A percentile compares a stretch with the other conserved stretches of the same genome.
Evolutionary conservation across 2,797 vertebrate genomes (phyloP).

Genomic region (Bufotes viridis): DNA sequence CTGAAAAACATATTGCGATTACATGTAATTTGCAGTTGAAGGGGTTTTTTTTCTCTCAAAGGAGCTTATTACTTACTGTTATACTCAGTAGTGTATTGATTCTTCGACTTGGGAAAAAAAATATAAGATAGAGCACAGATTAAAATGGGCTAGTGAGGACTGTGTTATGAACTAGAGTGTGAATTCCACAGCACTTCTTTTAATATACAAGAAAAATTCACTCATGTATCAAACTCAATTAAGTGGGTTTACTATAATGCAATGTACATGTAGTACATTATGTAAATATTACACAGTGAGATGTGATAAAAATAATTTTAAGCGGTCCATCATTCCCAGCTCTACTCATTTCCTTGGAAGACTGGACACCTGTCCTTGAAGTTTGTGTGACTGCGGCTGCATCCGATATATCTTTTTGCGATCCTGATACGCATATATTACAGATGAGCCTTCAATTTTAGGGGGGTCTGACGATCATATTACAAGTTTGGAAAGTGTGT

Average conservation of each 20-base stretch:
- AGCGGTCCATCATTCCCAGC: too few relatives aligned
- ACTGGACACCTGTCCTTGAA: too few relatives aligned
- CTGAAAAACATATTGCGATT: slow-evolving; percentile 54
- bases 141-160: slow-evolving; percentile 50
- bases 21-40: slow-evolving; percentile 56
- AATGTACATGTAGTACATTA: too few relatives aligned
- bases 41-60: slow-evolving; percentile 49
- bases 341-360: too few relatives aligned
- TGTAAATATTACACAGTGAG: not conserved
- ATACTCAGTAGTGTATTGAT: slow-evolving; percentile 60
- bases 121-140: slow-evolving; percentile 44
- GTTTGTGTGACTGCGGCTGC: too few relatives aligned
- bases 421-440: too few relatives aligned
- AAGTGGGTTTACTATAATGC: not conserved
- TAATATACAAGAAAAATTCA: not conserved
- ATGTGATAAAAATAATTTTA: not conserved
- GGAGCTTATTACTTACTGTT: slow-evolving; percentile 60
- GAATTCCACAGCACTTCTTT: not conserved
- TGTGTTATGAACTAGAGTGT: slow-evolving; percentile 3
- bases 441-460: too few relatives aligned
- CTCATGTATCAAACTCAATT: slow-evolving; percentile 14
- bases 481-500: too few relatives aligned
- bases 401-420: too few relatives aligned
- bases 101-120: slow-evolving; percentile 52
- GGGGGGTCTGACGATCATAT: too few relatives aligned